Evolutionary conservation across 2,113 vertebrate species (phyloP), one percentile per base, ranked within the genome.

Genomic region (Scartelaos histophorus): DNA sequence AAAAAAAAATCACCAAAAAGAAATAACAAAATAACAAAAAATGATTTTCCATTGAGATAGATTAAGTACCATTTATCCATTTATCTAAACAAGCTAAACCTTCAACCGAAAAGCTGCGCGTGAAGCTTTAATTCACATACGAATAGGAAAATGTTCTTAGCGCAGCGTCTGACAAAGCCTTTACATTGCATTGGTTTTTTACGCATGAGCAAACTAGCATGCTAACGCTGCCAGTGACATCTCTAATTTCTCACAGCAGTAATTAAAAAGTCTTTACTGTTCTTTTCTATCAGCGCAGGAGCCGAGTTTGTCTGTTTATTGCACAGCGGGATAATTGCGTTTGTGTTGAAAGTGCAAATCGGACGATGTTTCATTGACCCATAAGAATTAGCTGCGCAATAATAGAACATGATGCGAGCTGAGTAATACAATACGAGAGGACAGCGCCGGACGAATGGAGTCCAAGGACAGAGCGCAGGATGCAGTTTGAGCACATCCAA

Each of bases 301-400:
- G 34, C 4, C 3, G 24, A 15, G 29, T 15, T 34, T 43, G 38
- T 17, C 61, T 1, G 16, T n/a, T 38, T 43, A 49, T 47, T 47
- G 35, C 49, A 17, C 5, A 49, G 66, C 13, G 49, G 10, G 25
- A 16, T 66, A 49, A 66, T 68, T 25, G 69, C 66, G 62, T 34
- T n/a, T 51, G 21, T 13, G 43, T 49, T 45, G 22, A 56, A 76
- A 62, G 25, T 43, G 34, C 34, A 43, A 64, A 34, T 64, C 38
- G 34, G 19, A 64, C 38, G 61, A 64, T 7, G 57, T 72, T 66
- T 49, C 35, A 69, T 51, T 15, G 71, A 22, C 57, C 34, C n/a
- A 6, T 46, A 46, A 65, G 25, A 58, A 53, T 35, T 53, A 67
- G 56, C 34, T 22, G 66, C 22, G 61, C 51, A 51, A 75, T 17